phyloP scores from a whole-genome alignment of 1,140 invertebrate species.

The Acromyrmex heyeri region DNA sequence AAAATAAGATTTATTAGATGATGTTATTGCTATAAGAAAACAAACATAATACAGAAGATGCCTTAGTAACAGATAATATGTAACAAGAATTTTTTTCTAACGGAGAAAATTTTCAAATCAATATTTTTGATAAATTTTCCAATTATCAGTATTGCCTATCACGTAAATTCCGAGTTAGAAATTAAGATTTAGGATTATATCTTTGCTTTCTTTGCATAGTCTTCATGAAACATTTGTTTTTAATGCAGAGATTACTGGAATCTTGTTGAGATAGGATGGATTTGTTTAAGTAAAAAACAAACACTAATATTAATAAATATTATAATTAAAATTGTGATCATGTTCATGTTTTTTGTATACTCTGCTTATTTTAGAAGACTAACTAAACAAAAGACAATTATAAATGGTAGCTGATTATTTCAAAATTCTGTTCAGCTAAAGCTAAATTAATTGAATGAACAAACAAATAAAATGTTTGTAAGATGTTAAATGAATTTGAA shows the following conservation, averaged over 20 bases:
- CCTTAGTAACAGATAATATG: constrained; percentile 6
- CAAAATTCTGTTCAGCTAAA: background rate
- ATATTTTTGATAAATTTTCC: constrained; percentile 12
- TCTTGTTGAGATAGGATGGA: background rate
- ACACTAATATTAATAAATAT: constrained; percentile 21
- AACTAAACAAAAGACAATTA: background rate
- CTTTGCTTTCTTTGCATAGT: background rate
- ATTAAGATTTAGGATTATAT: constrained; percentile 12
- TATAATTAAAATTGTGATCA: constrained; percentile 17
- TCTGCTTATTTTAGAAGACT: constrained; percentile 8
- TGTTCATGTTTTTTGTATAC: constrained; percentile 14
- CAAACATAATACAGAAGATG: no score
- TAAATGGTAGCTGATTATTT: background rate
- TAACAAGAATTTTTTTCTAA: background rate
- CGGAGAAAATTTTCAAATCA: background rate
- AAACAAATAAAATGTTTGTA: background rate
- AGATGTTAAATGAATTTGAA: background rate
- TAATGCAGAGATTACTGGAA: background rate
- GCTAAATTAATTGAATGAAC: background rate
- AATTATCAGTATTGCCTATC: background rate
- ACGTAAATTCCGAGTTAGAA: background rate
- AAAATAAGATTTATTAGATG: background rate
- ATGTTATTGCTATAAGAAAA: background rate
- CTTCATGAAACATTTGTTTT: background rate
- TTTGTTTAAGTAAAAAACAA: background rate